A percentile compares a stretch with the other conserved stretches of the same genome.
phyloP scores from a whole-genome alignment of 2,888 invertebrate genomes.

The Caenorhabditis virilis region DNA sequence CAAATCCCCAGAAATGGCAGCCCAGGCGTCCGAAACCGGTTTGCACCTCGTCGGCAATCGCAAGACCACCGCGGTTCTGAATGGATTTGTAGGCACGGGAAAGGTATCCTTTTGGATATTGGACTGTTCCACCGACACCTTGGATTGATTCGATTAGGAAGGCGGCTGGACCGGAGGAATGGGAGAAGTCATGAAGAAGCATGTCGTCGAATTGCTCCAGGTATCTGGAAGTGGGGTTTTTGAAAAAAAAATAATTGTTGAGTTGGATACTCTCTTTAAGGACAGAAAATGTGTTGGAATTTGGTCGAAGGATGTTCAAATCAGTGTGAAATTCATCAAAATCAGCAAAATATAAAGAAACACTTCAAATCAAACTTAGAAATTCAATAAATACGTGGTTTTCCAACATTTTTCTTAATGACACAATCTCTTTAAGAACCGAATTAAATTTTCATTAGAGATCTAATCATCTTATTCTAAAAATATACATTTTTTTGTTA shows the following conservation, averaged over 20 bases:
- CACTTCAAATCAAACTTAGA: neutral
- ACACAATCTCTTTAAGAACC: neutral
- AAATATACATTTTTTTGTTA: too few species aligned
- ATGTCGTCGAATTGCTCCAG: conserved; percentile 82
- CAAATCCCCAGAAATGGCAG: conserved; percentile 93
- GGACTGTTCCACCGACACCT: conserved; percentile 91
- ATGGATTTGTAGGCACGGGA: conserved; percentile 81
- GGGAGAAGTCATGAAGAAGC: conserved; percentile 80
- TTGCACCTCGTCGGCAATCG: conserved; percentile 88
- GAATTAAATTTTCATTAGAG: too few species aligned
- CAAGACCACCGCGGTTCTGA: conserved; percentile 82
- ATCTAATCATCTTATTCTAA: neutral
- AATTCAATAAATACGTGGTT: conserved; percentile 4
- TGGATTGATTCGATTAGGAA: conserved; percentile 93
- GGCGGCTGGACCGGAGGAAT: conserved; percentile 77
- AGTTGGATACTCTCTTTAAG: too few species aligned
- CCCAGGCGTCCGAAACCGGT: conserved; percentile 95
- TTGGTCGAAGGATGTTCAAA: too few species aligned
- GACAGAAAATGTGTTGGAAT: too few species aligned
- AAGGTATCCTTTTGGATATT: conserved; percentile 81
- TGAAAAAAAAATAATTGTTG: neutral
- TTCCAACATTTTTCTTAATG: neutral
- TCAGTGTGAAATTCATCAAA: too few species aligned
- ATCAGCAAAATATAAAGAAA: conserved; percentile 1
- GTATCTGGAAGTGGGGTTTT: conserved; percentile 73